Base-by-base conservation (phyloP, 1,140 invertebrate species). In the Goniozus legneri region DNA sequence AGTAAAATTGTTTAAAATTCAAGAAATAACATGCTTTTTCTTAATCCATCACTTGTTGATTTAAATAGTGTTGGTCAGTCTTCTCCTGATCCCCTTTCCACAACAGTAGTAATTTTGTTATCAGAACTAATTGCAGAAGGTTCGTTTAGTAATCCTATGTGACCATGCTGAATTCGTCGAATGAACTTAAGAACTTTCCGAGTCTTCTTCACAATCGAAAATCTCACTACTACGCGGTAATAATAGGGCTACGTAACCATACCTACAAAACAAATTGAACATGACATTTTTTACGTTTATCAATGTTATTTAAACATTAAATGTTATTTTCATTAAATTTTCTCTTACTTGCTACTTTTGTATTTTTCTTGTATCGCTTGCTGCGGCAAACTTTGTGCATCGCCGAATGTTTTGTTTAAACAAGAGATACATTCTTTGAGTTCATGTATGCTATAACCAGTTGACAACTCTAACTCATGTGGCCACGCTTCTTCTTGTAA, bases 321-420 rank as follows among this genome's bases (percentile, higher is more conserved):
- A 19, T 21, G 33, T 33, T 8, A 4, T 45, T 31, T 16, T 18
- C 8, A 34, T 44, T 15, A 47, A 1, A 12, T 48, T 16, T 33
- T 3, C 32, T 64, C 68, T 60, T 56, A 85, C 88, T 89, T 91
- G 69, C 78, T 80, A 49, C 71, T 77, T 74, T 84, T 89, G 71
- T 92, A 93, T 76, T 93, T 93, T 57, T 92, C 88, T 38, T 83
- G 78, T 47, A 95, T 88, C 3, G 92, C 89, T 64, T 90, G 86
- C 62, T 94, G 90, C 31, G 81, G 79, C 36, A 84, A 75, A 22
- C 74, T 78, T 8, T 77, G 62, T 2, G 89, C 85, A 54, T 82
- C 79, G 8, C 67, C 67, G 66, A 91, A 90, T 3, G 87, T 82
- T 51, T 81, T 79, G 38, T 83, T 81, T 33, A 95, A 75, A 56